Percentiles rank a stretch among this genome's conserved stretches.
Conservation (phyloP, 2,797 vertebrate species). For the Eospalax fontanierii region DNA sequence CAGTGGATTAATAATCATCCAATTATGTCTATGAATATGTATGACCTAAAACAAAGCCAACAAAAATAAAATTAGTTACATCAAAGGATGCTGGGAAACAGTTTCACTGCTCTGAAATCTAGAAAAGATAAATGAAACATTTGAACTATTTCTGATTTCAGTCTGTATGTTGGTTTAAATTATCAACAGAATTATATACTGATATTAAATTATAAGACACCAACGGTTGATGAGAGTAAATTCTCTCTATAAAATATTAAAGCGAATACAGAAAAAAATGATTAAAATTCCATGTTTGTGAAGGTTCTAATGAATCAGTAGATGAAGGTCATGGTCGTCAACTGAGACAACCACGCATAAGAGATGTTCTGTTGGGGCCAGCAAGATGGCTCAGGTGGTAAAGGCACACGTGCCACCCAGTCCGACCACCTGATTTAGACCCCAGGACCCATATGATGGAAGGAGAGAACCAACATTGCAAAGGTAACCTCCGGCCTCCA, state of each 20-base stretch:
- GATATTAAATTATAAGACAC: neutral
- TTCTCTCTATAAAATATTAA: conserved; percentile 14
- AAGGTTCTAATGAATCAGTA: neutral
- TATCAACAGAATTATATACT: no score
- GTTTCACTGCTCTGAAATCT: neutral
- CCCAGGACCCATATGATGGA: no score
- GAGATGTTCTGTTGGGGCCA: neutral
- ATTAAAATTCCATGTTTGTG: neutral
- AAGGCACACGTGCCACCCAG: no score
- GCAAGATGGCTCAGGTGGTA: no score
- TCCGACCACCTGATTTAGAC: no score
- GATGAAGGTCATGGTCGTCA: neutral
- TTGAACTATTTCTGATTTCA: neutral
- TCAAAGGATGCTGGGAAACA: neutral
- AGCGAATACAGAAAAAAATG: neutral
- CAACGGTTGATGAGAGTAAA: neutral
- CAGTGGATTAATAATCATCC: neutral
- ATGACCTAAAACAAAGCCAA: neutral
- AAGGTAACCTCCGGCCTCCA: no score
- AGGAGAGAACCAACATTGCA: no score
- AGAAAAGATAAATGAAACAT: neutral
- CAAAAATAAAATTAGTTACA: neutral
- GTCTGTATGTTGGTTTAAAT: neutral
- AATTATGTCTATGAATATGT: neutral
- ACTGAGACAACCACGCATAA: neutral